Conservation (phyloP, 2,113 vertebrate species). For the Calonectris borealis region DNA sequence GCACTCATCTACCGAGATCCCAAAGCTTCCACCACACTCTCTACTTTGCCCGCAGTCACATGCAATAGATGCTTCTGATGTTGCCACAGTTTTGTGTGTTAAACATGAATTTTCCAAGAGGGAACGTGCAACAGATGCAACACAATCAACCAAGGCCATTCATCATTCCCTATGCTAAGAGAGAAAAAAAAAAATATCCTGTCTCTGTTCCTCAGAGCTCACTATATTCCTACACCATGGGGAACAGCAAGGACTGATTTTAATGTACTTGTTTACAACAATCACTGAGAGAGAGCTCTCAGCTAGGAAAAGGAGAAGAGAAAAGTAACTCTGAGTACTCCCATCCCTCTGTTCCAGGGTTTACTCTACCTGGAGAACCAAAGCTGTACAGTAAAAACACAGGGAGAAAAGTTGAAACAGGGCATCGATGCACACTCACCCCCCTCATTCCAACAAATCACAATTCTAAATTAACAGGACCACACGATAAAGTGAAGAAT, state of each 20-base stretch:
- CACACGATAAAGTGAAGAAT: neutral
- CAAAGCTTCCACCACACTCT: neutral
- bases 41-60: neutral
- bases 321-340: neutral
- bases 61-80: neutral
- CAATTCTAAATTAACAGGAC: neutral
- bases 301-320: neutral
- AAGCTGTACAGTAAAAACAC: neutral
- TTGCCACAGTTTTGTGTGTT: neutral
- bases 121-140: neutral
- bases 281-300: neutral
- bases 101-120: neutral
- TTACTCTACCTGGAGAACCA: neutral
- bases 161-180: neutral
- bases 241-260: neutral
- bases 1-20: neutral
- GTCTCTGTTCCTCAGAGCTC: neutral
- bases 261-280: neutral
- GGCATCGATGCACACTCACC: neutral
- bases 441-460: neutral
- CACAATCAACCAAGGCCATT: neutral
- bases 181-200: neutral
- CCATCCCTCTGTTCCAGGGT: neutral
- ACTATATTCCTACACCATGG: accelerated
- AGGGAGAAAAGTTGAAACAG: neutral